Percentiles rank a stretch among this genome's conserved stretches.
phyloP scores from a whole-genome alignment of 2,113 vertebrate genomes.

The Pomatorhinus ruficollis region DNA sequence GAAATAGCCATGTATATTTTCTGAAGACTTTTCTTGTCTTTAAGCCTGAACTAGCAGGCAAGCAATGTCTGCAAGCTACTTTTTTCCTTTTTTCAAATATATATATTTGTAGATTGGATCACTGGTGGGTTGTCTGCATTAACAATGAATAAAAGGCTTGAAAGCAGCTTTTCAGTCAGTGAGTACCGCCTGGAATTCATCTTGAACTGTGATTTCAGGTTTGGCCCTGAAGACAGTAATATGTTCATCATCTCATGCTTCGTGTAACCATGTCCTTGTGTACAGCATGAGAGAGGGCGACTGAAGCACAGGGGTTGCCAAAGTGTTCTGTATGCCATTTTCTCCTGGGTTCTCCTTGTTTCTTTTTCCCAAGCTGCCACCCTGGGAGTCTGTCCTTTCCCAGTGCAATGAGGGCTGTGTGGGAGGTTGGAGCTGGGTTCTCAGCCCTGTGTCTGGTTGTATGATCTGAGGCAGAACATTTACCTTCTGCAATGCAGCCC shows the following conservation, averaged over 20 bases:
- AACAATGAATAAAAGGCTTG: not conserved
- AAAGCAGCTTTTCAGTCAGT: not conserved
- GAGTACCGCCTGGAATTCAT: not conserved
- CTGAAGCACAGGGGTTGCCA: not conserved
- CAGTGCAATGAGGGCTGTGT: not conserved
- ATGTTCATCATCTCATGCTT: not conserved
- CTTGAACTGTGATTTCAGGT: not conserved
- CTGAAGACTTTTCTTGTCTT: not conserved
- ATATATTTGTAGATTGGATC: not conserved
- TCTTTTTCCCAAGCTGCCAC: not conserved
- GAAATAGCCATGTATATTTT: not conserved
- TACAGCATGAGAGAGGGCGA: not conserved
- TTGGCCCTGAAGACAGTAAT: not conserved
- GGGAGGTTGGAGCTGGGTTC: not conserved
- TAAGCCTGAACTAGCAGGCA: not conserved
- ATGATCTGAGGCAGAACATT: not conserved
- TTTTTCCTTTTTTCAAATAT: not conserved
- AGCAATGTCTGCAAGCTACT: not conserved
- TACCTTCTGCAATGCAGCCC: not conserved
- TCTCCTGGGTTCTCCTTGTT: not conserved
- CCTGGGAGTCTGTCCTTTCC: not conserved
- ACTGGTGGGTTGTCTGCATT: not conserved
- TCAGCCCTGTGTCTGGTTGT: not conserved
- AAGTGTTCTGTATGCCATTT: not conserved
- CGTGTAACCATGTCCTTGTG: not conserved